Conservation (phyloP, 2,797 vertebrate species). For the Cichlasoma orientale region DNA sequence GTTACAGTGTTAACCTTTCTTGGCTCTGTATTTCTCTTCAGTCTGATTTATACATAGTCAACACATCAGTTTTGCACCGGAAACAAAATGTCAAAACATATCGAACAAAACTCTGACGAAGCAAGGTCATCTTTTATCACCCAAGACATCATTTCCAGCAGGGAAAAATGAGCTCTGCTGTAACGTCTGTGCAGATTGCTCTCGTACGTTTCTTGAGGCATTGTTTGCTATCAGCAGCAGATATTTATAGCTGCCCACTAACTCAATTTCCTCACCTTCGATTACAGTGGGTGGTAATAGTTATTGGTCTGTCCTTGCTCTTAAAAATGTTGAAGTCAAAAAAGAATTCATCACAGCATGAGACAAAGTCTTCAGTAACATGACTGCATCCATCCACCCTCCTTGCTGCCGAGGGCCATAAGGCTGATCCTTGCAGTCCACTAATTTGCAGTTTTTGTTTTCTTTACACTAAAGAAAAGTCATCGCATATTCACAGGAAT, state of each 20-base stretch:
- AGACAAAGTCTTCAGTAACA: conserved; percentile 17
- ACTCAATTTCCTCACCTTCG: conserved; percentile 45
- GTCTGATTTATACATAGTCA: conserved; percentile 34
- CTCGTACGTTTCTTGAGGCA: conserved; percentile 11
- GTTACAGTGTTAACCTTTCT: conserved; percentile 30
- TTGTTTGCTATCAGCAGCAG: conserved; percentile 24
- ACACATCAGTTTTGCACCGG: conserved; percentile 1
- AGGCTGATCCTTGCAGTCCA: conserved; percentile 23
- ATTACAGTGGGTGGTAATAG: conserved; percentile 46
- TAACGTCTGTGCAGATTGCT: conserved; percentile 26
- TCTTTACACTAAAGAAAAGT: conserved; percentile 13
- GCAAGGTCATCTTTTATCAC: conserved; percentile 48
- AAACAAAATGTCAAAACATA: conserved; percentile 43
- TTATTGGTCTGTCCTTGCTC: conserved; percentile 26
- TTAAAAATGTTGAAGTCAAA: conserved; percentile 23
- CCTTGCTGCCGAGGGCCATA: not conserved
- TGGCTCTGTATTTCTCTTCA: conserved; percentile 6
- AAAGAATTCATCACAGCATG: conserved; percentile 29
- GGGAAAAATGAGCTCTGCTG: not conserved
- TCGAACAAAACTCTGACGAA: conserved; percentile 25
- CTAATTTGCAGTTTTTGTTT: conserved; percentile 5
- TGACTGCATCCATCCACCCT: not conserved
- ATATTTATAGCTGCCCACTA: conserved; percentile 52
- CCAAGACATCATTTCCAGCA: conserved; percentile 32
- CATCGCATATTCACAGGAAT: conserved; percentile 16